A percentile compares a stretch with the other conserved stretches of the same genome.
Evolutionary conservation across 2,888 invertebrate genomes (phyloP).

Genomic region (Leptinotarsa peninsularis): DNA sequence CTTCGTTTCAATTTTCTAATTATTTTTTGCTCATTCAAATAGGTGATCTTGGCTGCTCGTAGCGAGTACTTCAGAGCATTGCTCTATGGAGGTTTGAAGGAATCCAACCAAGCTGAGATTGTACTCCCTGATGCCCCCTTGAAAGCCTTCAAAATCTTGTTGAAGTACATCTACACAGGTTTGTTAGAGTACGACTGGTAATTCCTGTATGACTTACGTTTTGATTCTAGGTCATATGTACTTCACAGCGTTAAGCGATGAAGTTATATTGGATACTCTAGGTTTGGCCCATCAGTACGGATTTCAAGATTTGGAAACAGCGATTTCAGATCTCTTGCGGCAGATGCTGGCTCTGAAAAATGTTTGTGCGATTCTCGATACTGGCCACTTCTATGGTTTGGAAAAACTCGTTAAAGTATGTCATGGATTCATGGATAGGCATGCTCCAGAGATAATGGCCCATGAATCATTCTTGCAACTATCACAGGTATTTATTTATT

Average conservation of each 20-base stretch:
- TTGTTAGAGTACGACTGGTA: slow-evolving; percentile 30
- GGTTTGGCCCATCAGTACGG: slow-evolving; percentile 97
- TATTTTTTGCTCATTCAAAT: background rate
- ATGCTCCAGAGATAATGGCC: slow-evolving; percentile 86
- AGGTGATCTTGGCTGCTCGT: slow-evolving; percentile 91
- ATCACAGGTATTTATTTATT: slow-evolving; percentile 74
- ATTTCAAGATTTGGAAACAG: slow-evolving; percentile 89
- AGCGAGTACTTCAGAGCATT: slow-evolving; percentile 95
- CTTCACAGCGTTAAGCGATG: slow-evolving; percentile 75
- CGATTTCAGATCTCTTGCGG: slow-evolving; percentile 93
- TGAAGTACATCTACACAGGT: slow-evolving; percentile 97
- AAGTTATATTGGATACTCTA: slow-evolving; percentile 77
- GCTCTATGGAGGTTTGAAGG: slow-evolving; percentile 82
- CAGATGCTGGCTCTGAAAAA: slow-evolving; percentile 89
- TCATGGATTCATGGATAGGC: slow-evolving; percentile 89
- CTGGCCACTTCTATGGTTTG: slow-evolving; percentile 82
- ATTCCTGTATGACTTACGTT: slow-evolving; percentile 9
- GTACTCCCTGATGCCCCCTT: slow-evolving; percentile 85
- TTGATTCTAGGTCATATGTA: slow-evolving; percentile 73
- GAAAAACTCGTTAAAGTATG: slow-evolving; percentile 82
- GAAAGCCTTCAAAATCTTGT: slow-evolving; percentile 87
- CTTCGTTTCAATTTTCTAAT: background rate
- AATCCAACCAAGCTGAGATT: slow-evolving; percentile 83
- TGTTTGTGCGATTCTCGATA: slow-evolving; percentile 94
- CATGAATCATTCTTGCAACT: slow-evolving; percentile 87